Evolutionary conservation across 2,888 invertebrate species (phyloP).

Genomic region (Acleris cristana): DNA sequence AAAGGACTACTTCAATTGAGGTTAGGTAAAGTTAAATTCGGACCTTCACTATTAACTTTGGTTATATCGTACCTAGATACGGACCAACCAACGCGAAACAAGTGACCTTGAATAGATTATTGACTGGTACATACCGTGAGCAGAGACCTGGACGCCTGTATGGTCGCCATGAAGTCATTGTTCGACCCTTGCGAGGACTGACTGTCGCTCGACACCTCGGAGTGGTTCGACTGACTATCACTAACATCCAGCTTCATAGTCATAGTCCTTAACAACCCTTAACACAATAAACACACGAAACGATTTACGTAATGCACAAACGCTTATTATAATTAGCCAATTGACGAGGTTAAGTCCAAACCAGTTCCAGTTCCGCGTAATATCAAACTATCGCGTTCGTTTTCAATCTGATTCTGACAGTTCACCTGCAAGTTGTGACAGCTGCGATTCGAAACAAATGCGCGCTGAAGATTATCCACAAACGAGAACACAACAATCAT

Average conservation of each 20-base stretch:
- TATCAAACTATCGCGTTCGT: slow-evolving; percentile 47
- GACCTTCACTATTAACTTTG: background rate
- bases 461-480: slow-evolving; percentile 60
- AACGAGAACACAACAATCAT: slow-evolving; percentile 76
- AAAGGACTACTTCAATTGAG: slow-evolving; percentile 1
- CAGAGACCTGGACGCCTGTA: slow-evolving; percentile 66
- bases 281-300: slow-evolving; percentile 46
- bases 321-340: slow-evolving; percentile 40
- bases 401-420: slow-evolving; percentile 51
- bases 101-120: slow-evolving; percentile 32
- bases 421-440: slow-evolving; percentile 70
- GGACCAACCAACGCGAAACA: slow-evolving; percentile 4
- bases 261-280: slow-evolving; percentile 62
- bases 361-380: slow-evolving; percentile 53
- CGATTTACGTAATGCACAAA: slow-evolving; percentile 58
- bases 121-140: slow-evolving; percentile 65
- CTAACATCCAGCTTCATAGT: slow-evolving; percentile 85
- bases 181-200: slow-evolving; percentile 84
- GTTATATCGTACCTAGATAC: slow-evolving; percentile 2
- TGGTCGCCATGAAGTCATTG: slow-evolving; percentile 71
- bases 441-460: slow-evolving; percentile 63
- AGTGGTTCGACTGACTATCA: slow-evolving; percentile 85
- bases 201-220: slow-evolving; percentile 85
- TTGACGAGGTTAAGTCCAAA: slow-evolving; percentile 49
- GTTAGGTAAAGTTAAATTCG: slow-evolving; percentile 1